A percentile compares a stretch with the other conserved stretches of the same genome.
These are phyloP conservation scores for Eumacrocentrus americanus DNA, from an alignment of 2,888 invertebrate genomes.

Conservation along the genomic window DNA sequence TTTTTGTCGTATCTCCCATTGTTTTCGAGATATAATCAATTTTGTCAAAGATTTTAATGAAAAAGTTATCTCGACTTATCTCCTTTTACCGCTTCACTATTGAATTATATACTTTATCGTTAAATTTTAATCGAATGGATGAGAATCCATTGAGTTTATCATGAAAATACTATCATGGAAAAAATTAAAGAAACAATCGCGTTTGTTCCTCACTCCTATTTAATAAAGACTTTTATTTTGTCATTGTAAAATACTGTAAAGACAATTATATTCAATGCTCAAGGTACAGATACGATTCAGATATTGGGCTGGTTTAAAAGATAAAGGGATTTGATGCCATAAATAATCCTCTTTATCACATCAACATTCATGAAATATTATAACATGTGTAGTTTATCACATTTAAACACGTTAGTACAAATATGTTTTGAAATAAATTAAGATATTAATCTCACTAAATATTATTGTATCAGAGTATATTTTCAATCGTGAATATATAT, in stretches of 20 bases:
- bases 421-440: conserved; percentile 12
- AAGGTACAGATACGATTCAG: neutral
- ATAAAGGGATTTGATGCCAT: neutral
- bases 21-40: conserved; percentile 57
- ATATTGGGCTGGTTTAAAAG: neutral
- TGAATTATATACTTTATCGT: no score
- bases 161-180: conserved; percentile 13
- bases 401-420: conserved; percentile 11
- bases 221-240: neutral
- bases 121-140: no score
- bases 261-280: conserved; percentile 1
- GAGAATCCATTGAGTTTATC: neutral
- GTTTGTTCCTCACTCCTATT: neutral
- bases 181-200: no score
- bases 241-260: neutral
- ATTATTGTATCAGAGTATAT: conserved; percentile 18
- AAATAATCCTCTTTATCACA: neutral
- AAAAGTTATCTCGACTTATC: conserved; percentile 26
- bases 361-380: neutral
- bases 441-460: neutral
- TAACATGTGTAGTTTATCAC: no score
- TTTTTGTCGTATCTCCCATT: conserved; percentile 50
- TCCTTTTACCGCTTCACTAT: no score
- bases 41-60: conserved; percentile 59
- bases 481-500: conserved; percentile 15